These are phyloP conservation scores for Prenolepis imparis DNA, from an alignment of 2,888 invertebrate genomes.

Conservation along the genomic window DNA sequence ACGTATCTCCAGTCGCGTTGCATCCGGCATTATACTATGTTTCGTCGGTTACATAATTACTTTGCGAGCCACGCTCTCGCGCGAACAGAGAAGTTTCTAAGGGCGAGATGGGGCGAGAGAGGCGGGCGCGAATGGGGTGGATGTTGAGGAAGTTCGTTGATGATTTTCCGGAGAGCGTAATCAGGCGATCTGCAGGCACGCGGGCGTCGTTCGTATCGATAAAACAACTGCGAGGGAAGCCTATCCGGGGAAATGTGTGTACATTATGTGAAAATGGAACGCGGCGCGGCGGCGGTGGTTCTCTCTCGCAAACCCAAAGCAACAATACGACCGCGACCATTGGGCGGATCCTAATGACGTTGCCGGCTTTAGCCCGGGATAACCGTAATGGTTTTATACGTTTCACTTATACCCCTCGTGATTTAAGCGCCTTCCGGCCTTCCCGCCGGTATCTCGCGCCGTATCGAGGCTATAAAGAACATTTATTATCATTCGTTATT, in stretches of 20 bases:
- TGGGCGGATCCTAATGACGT: slow-evolving; percentile 78
- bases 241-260: slow-evolving; percentile 60
- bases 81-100: slow-evolving; percentile 46
- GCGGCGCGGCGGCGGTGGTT: slow-evolving; percentile 44
- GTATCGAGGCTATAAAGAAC: slow-evolving; percentile 36
- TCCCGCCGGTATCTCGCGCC: slow-evolving; percentile 10
- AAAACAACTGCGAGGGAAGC: slow-evolving; percentile 63
- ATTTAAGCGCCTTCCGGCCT: slow-evolving; percentile 62
- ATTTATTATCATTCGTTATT: slow-evolving; percentile 29
- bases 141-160: slow-evolving; percentile 50
- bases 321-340: slow-evolving; percentile 69
- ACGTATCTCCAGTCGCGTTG: slow-evolving; percentile 38
- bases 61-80: slow-evolving; percentile 40
- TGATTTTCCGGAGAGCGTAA: slow-evolving; percentile 59
- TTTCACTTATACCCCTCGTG: slow-evolving; percentile 79
- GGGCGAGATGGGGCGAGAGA: not conserved
- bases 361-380: slow-evolving; percentile 78
- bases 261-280: slow-evolving; percentile 65
- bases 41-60: slow-evolving; percentile 54
- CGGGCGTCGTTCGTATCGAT: slow-evolving; percentile 62
- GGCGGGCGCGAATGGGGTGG: not conserved
- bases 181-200: slow-evolving; percentile 64
- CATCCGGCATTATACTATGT: slow-evolving; percentile 29
- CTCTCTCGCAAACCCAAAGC: slow-evolving; percentile 33
- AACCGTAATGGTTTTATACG: slow-evolving; percentile 81